phyloP scores from a whole-genome alignment of 2,888 invertebrate species.

The Eristalinus sepulchralis region DNA sequence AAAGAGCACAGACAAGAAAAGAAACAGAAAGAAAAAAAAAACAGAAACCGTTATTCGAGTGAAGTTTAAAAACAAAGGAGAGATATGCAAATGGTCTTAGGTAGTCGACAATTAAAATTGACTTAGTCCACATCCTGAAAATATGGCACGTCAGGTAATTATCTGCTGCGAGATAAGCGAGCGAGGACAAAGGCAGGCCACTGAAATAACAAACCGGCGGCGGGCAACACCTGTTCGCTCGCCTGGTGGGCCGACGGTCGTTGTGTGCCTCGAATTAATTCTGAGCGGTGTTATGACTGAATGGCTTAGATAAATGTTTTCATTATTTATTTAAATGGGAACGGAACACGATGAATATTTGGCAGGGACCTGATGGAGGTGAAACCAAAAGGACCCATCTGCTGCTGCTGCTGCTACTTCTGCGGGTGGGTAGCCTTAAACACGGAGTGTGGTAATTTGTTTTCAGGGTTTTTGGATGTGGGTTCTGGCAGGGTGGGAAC shows the following conservation, averaged over 20 bases:
- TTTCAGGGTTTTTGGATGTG: background rate
- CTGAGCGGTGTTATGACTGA: constrained; percentile 50
- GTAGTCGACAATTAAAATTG: constrained; percentile 34
- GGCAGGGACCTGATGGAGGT: background rate
- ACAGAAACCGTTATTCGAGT: background rate
- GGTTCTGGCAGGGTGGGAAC: background rate
- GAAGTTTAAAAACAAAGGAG: background rate
- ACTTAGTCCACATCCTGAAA: constrained; percentile 19
- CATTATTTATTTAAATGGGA: constrained; percentile 58
- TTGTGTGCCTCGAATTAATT: constrained; percentile 53
- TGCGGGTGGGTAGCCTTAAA: constrained; percentile 11
- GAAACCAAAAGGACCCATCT: constrained; percentile 36
- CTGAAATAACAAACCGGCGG: constrained; percentile 27
- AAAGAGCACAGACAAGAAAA: background rate
- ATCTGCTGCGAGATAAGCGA: constrained; percentile 21
- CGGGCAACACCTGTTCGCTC: constrained; percentile 44
- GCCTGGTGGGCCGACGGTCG: constrained; percentile 1
- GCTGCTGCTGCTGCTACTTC: constrained; percentile 6
- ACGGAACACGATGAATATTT: constrained; percentile 17
- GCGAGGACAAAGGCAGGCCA: background rate
- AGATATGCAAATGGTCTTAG: constrained; percentile 9
- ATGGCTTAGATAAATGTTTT: constrained; percentile 57
- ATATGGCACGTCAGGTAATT: constrained; percentile 28
- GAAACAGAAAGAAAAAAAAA: background rate
- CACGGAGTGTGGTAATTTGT: constrained; percentile 7